Base-by-base conservation (phyloP, 2,797 vertebrate species). In the Meriones psammophilus region DNA sequence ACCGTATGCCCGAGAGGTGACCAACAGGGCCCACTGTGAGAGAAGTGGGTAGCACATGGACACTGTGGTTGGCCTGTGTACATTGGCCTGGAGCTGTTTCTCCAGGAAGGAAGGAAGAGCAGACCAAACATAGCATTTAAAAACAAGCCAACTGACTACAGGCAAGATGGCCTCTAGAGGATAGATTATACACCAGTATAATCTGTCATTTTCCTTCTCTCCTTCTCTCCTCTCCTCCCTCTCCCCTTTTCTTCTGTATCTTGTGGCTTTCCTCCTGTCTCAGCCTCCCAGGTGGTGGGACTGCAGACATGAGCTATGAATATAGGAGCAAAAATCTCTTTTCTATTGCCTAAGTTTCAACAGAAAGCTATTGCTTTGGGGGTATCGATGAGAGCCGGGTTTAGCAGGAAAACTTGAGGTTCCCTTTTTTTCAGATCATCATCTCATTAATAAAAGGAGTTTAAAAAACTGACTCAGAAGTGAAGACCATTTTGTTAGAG, bases 281-380 rank as follows among this genome's bases (percentile, higher is more conserved):
- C 66, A 28, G 3, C 22, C 12, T 87, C 46, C 62, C 30, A 50
- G 1, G 3, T 24, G 39, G 33, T 24, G 62, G 36, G 60, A 14
- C 46, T 46, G 8, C 20, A 28, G 39, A 30, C 12, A 26, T 56
- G 33, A 56, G 8, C 92, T 95, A 87, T 90, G 97, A 89, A 62
- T 9, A 0, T 86, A 94, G 89, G 42, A 36, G 89, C 26, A 94
- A 88, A 56, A 91, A 77, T 71, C 66, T 96, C 62, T 77, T 93
- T 28, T 92, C 92, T 95, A 28, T 50, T 94, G 88, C 79, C 93
- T 64, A 81, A 94, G 42, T 78, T 79, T 95, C 92, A 97, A 78
- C 69, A 56, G 78, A 96, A 97, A 89, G 85, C 95, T 88, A 90
- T 88, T 96, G 17, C 91, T 97, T 88, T 97, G 94, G 97, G 42